Percentiles rank a stretch among this genome's conserved stretches.
Conservation (phyloP, 2,797 vertebrate genomes). For the Epinephelus awoara region DNA sequence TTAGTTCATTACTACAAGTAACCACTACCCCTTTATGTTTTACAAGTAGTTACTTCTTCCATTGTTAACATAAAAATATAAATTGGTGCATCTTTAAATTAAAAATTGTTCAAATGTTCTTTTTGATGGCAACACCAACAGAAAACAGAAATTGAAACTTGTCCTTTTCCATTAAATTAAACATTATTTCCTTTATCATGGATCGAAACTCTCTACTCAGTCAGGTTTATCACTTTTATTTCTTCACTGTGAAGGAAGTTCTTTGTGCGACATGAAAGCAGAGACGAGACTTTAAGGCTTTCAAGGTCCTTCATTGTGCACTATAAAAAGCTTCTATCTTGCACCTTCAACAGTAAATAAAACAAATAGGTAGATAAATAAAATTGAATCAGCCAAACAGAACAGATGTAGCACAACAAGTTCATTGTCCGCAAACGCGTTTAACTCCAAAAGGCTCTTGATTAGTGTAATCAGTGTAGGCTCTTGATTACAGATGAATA, state of each 20-base stretch:
- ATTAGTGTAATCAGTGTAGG: neutral
- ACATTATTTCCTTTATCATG: neutral
- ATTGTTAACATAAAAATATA: neutral
- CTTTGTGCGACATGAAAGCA: neutral
- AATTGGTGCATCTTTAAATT: neutral
- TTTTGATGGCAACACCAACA: no score
- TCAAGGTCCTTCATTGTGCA: neutral
- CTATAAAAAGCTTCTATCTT: neutral
- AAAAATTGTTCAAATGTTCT: neutral
- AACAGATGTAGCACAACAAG: neutral
- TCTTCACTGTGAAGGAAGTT: neutral
- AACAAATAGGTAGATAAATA: constrained; percentile 5
- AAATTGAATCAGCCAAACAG: constrained; percentile 10
- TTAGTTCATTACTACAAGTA: no score
- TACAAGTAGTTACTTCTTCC: no score
- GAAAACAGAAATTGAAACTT: no score
- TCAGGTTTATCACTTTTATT: neutral
- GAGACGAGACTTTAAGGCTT: neutral
- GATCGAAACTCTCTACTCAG: neutral
- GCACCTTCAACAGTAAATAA: neutral
- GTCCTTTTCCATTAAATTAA: neutral
- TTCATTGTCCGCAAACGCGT: neutral
- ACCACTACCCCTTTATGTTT: no score
- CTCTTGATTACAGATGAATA: neutral
- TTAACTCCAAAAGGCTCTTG: neutral